Evolutionary conservation across 2,113 vertebrate species (phyloP).

Genomic region (Chlorodrepanis virens): DNA sequence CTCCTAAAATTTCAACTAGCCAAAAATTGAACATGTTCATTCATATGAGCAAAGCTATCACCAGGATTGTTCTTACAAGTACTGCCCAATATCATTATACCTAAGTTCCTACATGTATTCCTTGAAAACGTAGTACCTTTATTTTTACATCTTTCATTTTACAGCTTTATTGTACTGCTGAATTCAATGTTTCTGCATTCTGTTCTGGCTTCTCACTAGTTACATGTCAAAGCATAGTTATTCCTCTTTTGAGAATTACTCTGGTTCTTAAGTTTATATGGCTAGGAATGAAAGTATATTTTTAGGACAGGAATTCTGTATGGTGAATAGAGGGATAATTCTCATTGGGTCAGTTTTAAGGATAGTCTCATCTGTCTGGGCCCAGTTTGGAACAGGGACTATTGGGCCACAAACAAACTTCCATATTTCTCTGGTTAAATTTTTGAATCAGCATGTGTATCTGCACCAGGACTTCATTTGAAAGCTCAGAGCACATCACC

Average conservation of each 20-base stretch:
- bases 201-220: not conserved
- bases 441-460: not conserved
- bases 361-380: not conserved
- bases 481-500: not conserved
- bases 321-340: not conserved
- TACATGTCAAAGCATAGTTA: not conserved
- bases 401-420: not conserved
- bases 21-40: not conserved
- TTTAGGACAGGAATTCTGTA: not conserved
- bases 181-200: not conserved
- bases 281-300: not conserved
- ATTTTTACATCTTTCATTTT: not conserved
- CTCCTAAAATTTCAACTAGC: not conserved
- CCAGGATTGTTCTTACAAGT: not conserved
- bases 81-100: not conserved
- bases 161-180: not conserved
- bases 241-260: not conserved
- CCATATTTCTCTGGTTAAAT: not conserved
- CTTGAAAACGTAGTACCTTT: not conserved
- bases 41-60: not conserved
- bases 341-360: not conserved
- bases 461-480: not conserved
- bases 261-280: not conserved
- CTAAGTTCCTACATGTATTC: not conserved
- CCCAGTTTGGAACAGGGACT: not conserved